phyloP scores from a whole-genome alignment of 2,113 vertebrate species.

The Alexandromys fortis region DNA sequence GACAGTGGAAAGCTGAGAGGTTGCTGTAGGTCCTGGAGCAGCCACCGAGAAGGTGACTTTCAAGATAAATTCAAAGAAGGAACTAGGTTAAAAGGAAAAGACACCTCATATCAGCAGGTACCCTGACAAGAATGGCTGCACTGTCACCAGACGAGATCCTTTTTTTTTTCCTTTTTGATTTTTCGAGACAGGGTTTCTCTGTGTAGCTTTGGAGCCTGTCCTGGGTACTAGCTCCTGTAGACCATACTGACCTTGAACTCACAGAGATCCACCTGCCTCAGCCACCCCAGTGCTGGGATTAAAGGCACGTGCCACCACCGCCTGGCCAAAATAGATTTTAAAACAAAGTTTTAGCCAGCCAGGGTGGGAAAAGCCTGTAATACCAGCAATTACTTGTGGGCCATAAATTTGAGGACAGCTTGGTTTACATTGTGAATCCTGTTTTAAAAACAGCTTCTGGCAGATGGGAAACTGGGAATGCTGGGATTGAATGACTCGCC shows the following conservation, averaged over 20 bases:
- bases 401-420: background rate
- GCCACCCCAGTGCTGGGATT: no score
- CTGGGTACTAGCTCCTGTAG: no score
- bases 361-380: background rate
- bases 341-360: background rate
- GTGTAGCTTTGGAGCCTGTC: no score
- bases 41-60: background rate
- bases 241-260: no score
- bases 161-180: background rate
- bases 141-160: background rate
- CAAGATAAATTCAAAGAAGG: background rate
- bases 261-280: no score
- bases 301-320: no score
- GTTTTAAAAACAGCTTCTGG: background rate
- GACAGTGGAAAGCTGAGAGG: no score
- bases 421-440: background rate
- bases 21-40: background rate
- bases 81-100: background rate
- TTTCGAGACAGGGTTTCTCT: no score
- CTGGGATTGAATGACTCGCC: rapidly evolving
- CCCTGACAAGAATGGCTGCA: background rate
- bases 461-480: background rate
- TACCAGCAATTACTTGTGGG: background rate
- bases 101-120: background rate
- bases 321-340: no score